Base-by-base conservation (phyloP, 1,140 invertebrate species). In the Pararge aegeria region DNA sequence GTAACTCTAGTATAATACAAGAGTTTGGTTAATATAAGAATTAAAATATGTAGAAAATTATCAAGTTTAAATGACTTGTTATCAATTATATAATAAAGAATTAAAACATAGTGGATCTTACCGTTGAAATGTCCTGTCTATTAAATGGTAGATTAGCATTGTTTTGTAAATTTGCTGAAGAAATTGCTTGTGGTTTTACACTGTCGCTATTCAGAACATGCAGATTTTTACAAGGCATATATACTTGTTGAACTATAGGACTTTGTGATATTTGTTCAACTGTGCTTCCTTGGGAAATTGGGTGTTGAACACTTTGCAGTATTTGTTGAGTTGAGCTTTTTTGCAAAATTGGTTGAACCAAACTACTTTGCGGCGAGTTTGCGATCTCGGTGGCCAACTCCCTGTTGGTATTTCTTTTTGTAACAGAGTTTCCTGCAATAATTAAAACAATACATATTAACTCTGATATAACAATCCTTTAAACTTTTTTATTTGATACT, bases 341-440 rank as follows among this genome's bases (percentile, higher is more conserved):
- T 24, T 24, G 24, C 24, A 24, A 24, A 4, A 7, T 24, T 2
- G 24, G 7, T 24, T 24, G 24, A 4, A 24, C 7, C 2, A 24
- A 24, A 24, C 30, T 34, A n/a, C 30, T 34, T n/a, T 34, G 30
- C n/a, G 30, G 30, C n/a, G 30, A 12, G 10, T 34, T 7, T 34
- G 30, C 30, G n/a, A 12, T 34, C 7, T 54, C 52, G 10, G n/a
- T 15, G 5, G 4, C 15, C 6, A 42, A 24, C 19, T 42, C 52
- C 37, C 16, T 42, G 20, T 7, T 57, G 18, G 19, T 5, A 38
- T 48, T 61, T 37, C 52, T 61, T 15, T 55, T 61, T 42, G 24
- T 50, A 1, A 49, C 19, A 40, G 52, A 61, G 34, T 55, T 61
- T 21, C 59, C 59, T 61, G 59, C 5, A 61, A 55, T 20, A 42